These are phyloP conservation scores for Castor canadensis DNA, from an alignment of 2,113 vertebrate genomes.

Conservation along the genomic window DNA sequence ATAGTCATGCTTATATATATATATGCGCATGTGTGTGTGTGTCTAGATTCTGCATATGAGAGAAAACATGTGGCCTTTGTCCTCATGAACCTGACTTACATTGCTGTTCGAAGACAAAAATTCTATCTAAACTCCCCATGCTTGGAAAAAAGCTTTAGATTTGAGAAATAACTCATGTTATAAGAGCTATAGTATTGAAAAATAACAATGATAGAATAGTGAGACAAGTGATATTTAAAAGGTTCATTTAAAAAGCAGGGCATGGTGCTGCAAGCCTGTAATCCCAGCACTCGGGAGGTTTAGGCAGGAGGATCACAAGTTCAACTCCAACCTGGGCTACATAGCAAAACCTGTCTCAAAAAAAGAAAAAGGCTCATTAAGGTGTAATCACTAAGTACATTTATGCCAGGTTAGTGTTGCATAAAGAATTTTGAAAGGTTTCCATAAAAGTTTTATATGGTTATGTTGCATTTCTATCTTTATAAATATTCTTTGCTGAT, in stretches of 20 bases:
- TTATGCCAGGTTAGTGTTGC: conserved; percentile 4
- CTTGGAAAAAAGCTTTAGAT: background rate
- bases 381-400: background rate
- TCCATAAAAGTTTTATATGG: conserved; percentile 72
- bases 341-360: background rate
- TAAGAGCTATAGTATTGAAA: background rate
- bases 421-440: conserved; percentile 71
- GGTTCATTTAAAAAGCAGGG: background rate
- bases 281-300: too few relatives aligned
- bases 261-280: background rate
- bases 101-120: too few relatives aligned
- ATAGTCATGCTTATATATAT: too few relatives aligned
- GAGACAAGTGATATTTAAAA: background rate
- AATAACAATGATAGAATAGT: background rate
- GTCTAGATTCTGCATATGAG: too few relatives aligned
- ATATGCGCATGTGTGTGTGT: too few relatives aligned
- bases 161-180: background rate
- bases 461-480: conserved; percentile 73
- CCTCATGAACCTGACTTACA: too few relatives aligned
- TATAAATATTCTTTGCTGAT: conserved; percentile 66
- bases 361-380: background rate
- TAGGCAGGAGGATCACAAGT: background rate
- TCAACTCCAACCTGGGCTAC: background rate
- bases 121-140: background rate
- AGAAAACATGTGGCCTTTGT: too few relatives aligned